Percentiles rank a stretch among this genome's conserved stretches.
Conservation (phyloP, 2,888 invertebrate genomes). For the Lordiphosa fenestrarum region DNA sequence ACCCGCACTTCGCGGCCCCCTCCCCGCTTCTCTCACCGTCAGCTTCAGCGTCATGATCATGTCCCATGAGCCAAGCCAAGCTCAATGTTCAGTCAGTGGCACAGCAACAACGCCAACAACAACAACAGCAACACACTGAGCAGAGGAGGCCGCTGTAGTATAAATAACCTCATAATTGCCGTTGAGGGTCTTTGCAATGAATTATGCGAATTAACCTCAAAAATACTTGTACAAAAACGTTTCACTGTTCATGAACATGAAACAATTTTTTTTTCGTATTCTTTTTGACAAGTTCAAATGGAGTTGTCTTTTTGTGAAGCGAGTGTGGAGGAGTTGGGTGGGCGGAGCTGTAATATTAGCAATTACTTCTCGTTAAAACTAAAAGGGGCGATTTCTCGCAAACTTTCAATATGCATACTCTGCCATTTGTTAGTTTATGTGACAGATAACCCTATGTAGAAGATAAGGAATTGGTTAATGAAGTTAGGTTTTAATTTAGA, state of each 20-base stretch:
- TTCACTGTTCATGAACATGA: constrained; percentile 52
- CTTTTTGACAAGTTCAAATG: constrained; percentile 45
- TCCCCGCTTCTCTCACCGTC: constrained; percentile 6
- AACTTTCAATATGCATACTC: too few species aligned
- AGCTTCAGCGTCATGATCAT: constrained; percentile 45
- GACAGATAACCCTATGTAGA: too few species aligned
- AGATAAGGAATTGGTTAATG: too few species aligned
- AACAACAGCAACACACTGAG: constrained; percentile 18
- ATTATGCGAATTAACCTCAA: constrained; percentile 74
- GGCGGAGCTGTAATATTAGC: too few species aligned
- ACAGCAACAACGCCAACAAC: constrained; percentile 23
- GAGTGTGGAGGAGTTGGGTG: too few species aligned
- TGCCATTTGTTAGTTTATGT: too few species aligned
- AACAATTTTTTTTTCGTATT: constrained; percentile 27
- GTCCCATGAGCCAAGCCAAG: constrained; percentile 48
- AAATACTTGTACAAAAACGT: constrained; percentile 41
- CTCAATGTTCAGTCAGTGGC: constrained; percentile 49
- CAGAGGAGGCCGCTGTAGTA: constrained; percentile 14
- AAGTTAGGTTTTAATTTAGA: too few species aligned
- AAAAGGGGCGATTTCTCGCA: too few species aligned
- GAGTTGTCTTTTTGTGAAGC: constrained; percentile 1
- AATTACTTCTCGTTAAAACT: too few species aligned
- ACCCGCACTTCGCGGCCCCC: constrained; percentile 41
- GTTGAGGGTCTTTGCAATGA: constrained; percentile 71
- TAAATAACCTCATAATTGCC: constrained; percentile 73